phyloP scores from a whole-genome alignment of 2,888 invertebrate species.

The Nemurella pictetii region DNA sequence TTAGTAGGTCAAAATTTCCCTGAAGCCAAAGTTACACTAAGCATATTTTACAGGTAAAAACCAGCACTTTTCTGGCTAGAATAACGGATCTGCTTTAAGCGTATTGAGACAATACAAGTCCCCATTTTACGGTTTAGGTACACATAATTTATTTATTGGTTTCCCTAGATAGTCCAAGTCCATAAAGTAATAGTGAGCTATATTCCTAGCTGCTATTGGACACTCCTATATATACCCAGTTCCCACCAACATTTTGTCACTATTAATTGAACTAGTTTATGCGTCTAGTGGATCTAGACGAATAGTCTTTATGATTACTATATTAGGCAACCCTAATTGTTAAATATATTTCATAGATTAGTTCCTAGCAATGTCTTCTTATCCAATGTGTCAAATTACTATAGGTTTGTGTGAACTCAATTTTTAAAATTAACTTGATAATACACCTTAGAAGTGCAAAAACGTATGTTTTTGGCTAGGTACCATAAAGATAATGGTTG shows the following conservation, averaged over 20 bases:
- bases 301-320: neutral
- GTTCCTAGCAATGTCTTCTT: neutral
- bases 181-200: neutral
- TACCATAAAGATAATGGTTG: neutral
- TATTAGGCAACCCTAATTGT: neutral
- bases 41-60: too few relatives aligned
- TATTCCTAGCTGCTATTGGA: neutral
- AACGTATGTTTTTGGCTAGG: neutral
- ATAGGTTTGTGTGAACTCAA: neutral
- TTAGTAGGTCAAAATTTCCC: too few relatives aligned
- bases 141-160: neutral
- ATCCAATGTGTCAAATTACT: neutral
- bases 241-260: neutral
- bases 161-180: neutral
- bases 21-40: too few relatives aligned
- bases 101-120: too few relatives aligned
- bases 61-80: too few relatives aligned
- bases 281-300: neutral
- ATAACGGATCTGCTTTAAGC: too few relatives aligned
- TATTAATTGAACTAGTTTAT: neutral
- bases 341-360: neutral
- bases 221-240: neutral
- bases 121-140: too few relatives aligned
- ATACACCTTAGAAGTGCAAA: neutral
- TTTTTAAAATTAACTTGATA: neutral